Conservation (phyloP, 2,797 vertebrate species). For the Leucoraja ocellata region DNA sequence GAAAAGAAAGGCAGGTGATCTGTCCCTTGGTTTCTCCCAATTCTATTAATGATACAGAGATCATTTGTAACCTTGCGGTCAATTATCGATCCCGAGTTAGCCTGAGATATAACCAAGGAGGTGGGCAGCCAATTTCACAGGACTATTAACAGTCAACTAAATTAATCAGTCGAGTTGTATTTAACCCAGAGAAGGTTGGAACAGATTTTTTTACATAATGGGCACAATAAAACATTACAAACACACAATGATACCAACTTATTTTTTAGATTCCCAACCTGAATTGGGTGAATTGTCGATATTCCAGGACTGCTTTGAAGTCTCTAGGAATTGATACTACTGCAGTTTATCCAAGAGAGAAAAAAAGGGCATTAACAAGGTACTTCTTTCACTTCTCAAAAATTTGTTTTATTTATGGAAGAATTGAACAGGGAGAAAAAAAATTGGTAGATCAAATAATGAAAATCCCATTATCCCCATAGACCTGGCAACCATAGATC, state of each 20-base stretch:
- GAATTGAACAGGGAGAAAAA: background rate
- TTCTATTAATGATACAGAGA: background rate
- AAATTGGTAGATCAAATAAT: background rate
- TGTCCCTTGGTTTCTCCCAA: background rate
- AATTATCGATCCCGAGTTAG: background rate
- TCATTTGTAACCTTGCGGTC: background rate
- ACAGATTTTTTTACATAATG: background rate
- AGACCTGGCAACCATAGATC: background rate
- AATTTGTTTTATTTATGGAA: background rate
- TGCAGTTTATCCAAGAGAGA: background rate
- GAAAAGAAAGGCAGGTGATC: background rate
- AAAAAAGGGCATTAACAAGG: background rate
- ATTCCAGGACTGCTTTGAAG: background rate
- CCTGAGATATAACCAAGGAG: background rate
- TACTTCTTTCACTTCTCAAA: background rate
- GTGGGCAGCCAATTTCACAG: background rate
- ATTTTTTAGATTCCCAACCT: background rate
- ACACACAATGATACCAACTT: background rate
- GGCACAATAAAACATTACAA: background rate
- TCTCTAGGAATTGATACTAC: background rate
- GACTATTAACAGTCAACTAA: background rate
- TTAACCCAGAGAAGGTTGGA: background rate
- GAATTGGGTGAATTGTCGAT: background rate
- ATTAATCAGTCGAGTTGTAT: background rate
- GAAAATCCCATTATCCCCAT: background rate